phyloP scores from a whole-genome alignment of 2,113 vertebrate genomes.

The Oriolus oriolus region DNA sequence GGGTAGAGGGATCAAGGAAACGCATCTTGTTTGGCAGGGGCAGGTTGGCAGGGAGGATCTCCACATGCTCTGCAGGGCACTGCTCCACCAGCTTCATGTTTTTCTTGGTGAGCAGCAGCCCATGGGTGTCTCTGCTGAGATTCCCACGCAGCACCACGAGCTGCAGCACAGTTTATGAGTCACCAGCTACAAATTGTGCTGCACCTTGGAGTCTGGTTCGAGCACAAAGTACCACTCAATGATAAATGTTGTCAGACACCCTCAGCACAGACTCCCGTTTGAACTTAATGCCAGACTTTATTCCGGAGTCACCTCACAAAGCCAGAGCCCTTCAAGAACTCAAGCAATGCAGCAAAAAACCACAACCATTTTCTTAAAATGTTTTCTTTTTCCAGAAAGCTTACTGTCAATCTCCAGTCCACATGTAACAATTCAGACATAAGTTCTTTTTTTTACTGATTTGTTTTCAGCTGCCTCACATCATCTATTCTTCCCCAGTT shows the following conservation, averaged over 20 bases:
- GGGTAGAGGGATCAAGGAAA: not conserved
- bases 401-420: not conserved
- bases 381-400: not conserved
- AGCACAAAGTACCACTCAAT: not conserved
- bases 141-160: rapidly evolving
- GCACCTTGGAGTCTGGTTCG: not conserved
- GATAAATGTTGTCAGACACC: not conserved
- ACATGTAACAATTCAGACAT: not conserved
- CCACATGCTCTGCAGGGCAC: not conserved
- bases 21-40: not conserved
- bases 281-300: not conserved
- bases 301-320: not conserved
- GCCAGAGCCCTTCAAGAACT: not conserved
- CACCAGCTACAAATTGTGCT: not conserved
- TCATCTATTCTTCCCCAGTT: not conserved
- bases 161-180: not conserved
- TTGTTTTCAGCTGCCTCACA: not conserved
- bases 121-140: not conserved
- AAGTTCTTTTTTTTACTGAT: not conserved
- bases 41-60: not conserved
- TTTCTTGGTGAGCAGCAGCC: not conserved
- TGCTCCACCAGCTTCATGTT: not conserved
- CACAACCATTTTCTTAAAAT: not conserved
- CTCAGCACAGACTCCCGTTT: not conserved
- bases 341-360: not conserved